These are phyloP conservation scores for Balearica regulorum DNA, from an alignment of 2,797 vertebrate species.

Conservation along the genomic window DNA sequence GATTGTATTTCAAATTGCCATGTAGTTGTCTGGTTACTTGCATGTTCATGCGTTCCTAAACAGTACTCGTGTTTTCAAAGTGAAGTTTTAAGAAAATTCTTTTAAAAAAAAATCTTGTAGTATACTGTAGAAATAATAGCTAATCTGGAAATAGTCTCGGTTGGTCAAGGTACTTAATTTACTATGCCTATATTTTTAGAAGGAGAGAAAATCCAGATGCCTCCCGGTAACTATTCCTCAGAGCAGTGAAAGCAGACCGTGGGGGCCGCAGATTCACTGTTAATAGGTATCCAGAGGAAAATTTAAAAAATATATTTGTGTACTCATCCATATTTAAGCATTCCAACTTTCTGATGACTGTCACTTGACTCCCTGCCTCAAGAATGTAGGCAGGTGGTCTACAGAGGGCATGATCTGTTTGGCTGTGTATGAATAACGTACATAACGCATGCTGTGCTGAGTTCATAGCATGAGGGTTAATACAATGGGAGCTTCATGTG, in stretches of 20 bases:
- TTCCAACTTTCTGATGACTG: neutral
- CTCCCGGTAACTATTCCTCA: neutral
- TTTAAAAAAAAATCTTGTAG: neutral
- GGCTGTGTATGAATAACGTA: rapidly evolving
- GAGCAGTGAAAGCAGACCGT: neutral
- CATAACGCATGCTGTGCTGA: neutral
- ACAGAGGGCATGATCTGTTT: neutral
- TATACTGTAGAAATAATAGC: neutral
- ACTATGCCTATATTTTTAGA: neutral
- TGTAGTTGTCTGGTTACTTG: neutral
- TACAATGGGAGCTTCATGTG: neutral
- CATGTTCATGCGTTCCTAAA: neutral
- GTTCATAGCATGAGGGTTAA: neutral
- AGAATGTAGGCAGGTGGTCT: neutral
- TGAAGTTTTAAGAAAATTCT: neutral
- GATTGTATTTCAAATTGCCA: neutral
- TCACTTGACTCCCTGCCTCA: neutral
- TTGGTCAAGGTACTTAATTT: neutral
- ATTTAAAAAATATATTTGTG: neutral
- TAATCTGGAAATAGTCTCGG: neutral
- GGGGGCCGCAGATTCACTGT: neutral
- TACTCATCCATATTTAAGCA: neutral
- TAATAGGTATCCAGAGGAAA: neutral
- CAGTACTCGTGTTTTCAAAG: neutral
- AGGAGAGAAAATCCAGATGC: neutral